Conservation (phyloP, 2,888 invertebrate genomes). For the Leptopilina drosophilae region DNA sequence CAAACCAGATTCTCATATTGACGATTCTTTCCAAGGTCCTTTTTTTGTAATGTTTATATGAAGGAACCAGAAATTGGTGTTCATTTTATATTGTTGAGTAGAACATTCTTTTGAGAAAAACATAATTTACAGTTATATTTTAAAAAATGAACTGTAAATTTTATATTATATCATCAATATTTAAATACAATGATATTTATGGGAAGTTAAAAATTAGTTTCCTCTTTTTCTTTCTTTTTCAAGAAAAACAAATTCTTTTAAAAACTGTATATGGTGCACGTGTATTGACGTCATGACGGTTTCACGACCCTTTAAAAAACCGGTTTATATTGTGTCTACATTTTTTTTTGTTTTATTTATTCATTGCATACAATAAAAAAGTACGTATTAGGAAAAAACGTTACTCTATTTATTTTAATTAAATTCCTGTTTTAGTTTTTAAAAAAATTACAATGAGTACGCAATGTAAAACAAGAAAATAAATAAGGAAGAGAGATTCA, state of each 20-base stretch:
- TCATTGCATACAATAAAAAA: conserved; percentile 15
- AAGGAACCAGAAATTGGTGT: background rate
- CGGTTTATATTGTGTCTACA: background rate
- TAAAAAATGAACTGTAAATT: background rate
- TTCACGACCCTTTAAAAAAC: conserved; percentile 19
- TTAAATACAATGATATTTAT: too few species aligned
- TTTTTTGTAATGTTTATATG: background rate
- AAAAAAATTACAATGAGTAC: background rate
- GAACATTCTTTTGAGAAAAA: background rate
- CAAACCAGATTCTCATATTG: background rate
- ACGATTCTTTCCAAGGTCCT: background rate
- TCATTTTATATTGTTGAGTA: background rate
- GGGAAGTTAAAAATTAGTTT: too few species aligned
- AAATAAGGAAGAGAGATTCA: background rate
- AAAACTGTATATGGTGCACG: background rate
- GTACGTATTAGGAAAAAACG: background rate
- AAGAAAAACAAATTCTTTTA: background rate
- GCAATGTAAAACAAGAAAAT: background rate
- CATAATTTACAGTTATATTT: background rate
- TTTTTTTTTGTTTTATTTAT: conserved; percentile 1
- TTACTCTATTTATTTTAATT: background rate
- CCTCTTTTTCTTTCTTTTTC: too few species aligned
- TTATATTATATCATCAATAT: background rate
- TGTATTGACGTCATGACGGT: conserved; percentile 2
- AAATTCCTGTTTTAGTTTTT: background rate